A percentile compares a stretch with the other conserved stretches of the same genome.
These are phyloP conservation scores for Sebastes umbrosus DNA, from an alignment of 2,797 vertebrate genomes.

Conservation along the genomic window DNA sequence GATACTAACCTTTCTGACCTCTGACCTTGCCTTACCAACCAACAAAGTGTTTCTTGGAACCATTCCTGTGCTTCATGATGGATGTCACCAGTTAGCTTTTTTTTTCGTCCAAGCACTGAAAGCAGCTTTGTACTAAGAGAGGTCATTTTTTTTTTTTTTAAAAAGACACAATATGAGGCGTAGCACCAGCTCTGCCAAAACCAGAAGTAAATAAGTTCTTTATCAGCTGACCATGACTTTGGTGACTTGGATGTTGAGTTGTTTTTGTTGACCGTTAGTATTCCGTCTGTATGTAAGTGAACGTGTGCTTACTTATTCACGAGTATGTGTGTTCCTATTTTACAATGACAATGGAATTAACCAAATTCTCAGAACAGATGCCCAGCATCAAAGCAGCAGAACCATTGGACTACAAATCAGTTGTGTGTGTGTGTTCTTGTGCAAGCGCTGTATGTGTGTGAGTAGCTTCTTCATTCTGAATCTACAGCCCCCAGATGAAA, in stretches of 20 bases:
- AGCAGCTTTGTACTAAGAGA: neutral
- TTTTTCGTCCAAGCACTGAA: neutral
- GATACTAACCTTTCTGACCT: neutral
- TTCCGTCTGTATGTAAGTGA: neutral
- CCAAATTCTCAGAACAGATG: conserved; percentile 11
- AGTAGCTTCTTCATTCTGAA: neutral
- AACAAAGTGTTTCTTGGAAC: no score
- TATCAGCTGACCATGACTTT: neutral
- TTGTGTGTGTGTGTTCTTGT: neutral
- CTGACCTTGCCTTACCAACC: neutral
- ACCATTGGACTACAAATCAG: conserved; percentile 5
- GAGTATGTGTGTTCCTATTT: neutral
- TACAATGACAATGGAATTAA: neutral
- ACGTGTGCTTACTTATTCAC: neutral
- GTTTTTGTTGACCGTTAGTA: neutral
- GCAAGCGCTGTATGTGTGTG: neutral
- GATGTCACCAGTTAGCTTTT: neutral
- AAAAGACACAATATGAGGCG: neutral
- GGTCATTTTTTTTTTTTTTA: neutral
- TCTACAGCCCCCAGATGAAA: conserved; percentile 22
- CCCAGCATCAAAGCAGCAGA: neutral
- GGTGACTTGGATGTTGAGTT: neutral
- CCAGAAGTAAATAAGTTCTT: neutral
- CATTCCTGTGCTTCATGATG: neutral
- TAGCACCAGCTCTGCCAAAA: neutral